Evolutionary conservation across 2,113 vertebrate species (phyloP).

Genomic region (Phaethon lepturus): DNA sequence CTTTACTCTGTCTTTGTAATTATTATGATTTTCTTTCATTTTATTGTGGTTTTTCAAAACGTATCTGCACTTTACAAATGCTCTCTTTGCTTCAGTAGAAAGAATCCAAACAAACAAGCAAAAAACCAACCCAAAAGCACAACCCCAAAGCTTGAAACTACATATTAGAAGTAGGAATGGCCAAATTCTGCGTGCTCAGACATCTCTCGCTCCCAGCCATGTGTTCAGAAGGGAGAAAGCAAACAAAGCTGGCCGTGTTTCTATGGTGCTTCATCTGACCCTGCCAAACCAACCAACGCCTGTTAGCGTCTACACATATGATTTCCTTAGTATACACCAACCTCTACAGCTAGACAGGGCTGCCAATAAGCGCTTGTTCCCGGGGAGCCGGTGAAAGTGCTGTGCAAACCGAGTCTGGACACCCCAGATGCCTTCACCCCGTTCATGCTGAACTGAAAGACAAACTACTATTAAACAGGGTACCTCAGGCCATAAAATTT

Average conservation of each 20-base stretch:
- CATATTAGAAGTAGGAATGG: background rate
- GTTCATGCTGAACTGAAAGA: background rate
- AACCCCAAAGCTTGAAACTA: slow-evolving; percentile 23
- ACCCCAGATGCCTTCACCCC: background rate
- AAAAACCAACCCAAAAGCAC: background rate
- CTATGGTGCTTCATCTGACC: background rate
- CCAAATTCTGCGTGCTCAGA: background rate
- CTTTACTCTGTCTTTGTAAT: slow-evolving; percentile 57
- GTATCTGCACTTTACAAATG: background rate
- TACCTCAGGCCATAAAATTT: background rate
- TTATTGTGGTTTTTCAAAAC: slow-evolving; percentile 56
- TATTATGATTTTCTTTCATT: slow-evolving; percentile 55
- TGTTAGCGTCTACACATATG: background rate
- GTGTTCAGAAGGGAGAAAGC: background rate
- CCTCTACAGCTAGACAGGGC: fast-evolving
- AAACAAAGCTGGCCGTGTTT: background rate
- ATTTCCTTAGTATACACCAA: background rate
- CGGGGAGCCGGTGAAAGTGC: background rate
- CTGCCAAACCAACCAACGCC: background rate
- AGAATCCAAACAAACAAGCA: slow-evolving; percentile 46
- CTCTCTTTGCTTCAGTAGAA: slow-evolving; percentile 21
- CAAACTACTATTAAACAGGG: background rate
- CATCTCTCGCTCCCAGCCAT: background rate
- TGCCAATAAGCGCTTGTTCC: fast-evolving
- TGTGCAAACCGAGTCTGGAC: background rate